Base-by-base conservation (phyloP, 2,888 invertebrate species). In the Drosophila niveifrons region DNA sequence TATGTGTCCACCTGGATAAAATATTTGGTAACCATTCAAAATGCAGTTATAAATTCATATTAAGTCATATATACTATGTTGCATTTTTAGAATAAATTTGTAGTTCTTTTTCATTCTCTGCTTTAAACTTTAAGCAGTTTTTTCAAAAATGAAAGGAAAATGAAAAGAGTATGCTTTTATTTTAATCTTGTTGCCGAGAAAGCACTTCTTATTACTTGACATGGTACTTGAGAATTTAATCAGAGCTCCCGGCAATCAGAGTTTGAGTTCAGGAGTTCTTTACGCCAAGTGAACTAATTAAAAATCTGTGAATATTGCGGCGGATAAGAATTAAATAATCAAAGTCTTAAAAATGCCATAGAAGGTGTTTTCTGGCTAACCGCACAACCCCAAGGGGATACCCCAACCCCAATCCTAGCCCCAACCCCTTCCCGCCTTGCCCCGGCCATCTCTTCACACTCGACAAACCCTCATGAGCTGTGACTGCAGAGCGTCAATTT, bases 241-340 rank as follows among this genome's bases (percentile, higher is more conserved):
- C 71, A 76, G 64, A 41, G 36, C 47, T 1, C 23, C 47, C 31
- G 15, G 11, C 2, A 18, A 44, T 13, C 17, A 2, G 11, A 29
- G 13, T 31, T 39, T 29, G 31, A 7, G 46, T 10, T n/a, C 11
- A 8, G 13, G n/a, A 15, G 3, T 17, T 15, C 6, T 62, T 8
- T 52, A 36, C 55, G 34, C 28, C 31, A 56, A 63, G 70, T 36
- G 65, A 76, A 78, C 87, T 80, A 87, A 87, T 83, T 84, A 84
- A 87, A 86, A 87, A 72, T 69, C 78, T 66, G 63, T 69, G 75
- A 72, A 78, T 66, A 72, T 69, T 72, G 70, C 65, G 53, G 66
- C 73, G 76, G 66, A 51, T 68, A 66, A 64, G 72, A 83, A 79
- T 82, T 76, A 68, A 79, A 83, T 81, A 86, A 83, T 81, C 79